Evolutionary conservation across 2,113 vertebrate species (phyloP).

Genomic region (Onychostruthus taczanowskii): DNA sequence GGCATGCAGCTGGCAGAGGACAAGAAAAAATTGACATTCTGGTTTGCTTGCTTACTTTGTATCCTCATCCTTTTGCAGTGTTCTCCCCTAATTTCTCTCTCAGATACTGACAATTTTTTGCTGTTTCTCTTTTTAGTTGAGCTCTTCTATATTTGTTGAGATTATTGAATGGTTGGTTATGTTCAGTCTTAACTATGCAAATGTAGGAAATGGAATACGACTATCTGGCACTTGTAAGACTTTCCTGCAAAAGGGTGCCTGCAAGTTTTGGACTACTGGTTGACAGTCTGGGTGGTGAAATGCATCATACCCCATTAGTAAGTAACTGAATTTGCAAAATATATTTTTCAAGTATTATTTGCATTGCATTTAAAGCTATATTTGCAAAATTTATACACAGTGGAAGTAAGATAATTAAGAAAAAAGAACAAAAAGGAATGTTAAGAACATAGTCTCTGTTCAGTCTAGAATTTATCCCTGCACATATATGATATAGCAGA

Average conservation of each 20-base stretch:
- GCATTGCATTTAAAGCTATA: neutral
- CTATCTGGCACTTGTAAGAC: neutral
- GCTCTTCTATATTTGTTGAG: neutral
- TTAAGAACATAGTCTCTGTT: neutral
- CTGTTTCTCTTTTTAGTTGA: neutral
- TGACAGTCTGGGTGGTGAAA: neutral
- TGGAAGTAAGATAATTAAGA: neutral
- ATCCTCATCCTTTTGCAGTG: accelerated
- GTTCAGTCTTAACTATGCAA: neutral
- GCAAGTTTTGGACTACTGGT: neutral
- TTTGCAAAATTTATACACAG: neutral
- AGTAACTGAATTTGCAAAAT: neutral
- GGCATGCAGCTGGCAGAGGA: neutral
- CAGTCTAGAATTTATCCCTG: neutral
- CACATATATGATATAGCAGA: neutral
- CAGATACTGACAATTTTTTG: neutral
- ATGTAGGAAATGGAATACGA: neutral
- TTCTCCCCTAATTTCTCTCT: neutral
- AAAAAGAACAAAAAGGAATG: neutral
- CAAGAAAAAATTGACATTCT: neutral
- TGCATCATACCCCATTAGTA: neutral
- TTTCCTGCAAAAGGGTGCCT: neutral
- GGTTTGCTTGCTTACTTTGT: neutral
- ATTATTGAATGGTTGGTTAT: neutral
- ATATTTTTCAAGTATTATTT: neutral